Base-by-base conservation (phyloP, 2,113 vertebrate species). In the Dasypus novemcinctus region DNA sequence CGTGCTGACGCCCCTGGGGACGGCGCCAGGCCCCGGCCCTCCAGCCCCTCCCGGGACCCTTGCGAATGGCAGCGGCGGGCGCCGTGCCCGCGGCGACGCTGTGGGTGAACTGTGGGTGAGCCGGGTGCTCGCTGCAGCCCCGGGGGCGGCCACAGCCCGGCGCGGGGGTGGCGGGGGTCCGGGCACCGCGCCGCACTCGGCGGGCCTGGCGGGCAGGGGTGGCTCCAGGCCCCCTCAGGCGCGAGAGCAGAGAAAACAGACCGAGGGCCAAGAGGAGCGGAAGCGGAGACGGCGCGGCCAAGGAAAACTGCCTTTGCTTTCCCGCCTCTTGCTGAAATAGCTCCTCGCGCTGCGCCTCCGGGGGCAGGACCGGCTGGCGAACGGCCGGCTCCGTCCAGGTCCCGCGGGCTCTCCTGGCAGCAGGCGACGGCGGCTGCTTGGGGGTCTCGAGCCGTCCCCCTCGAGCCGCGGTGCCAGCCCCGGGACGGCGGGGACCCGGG, bases 261-360 rank as follows among this genome's bases (percentile, higher is more conserved):
- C 66, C 38, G 15, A 2, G 4, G 0, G 61, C 95, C 92, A 80
- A 46, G 41, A 59, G 82, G 84, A 41, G 33, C 94, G 93, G 90
- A 63, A 95, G 74, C 31, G 0, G 38, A 90, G 93, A 25, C 29
- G 29, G 5, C 0, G 0, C 4, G 7, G 87, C 88, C 93, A 75
- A 90, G 93, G 64, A 91, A 92, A 90, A 79, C 29, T 4, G 83
- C 36, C 36, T 92, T 87, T 93, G 69, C 80, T 90, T 93, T 61
- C 86, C 89, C 68, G 69, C 52, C 79, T 80, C 76, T 75, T 14
- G 61, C 84, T 90, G 12, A 69, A 82, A 75, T 17, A 86, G 72
- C 85, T 49, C 79, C 85, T 54, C 17, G 14, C 41, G 93, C 87
- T 71, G 82, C 4, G 0, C 52, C 74, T 46, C 31, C 31, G 75